Evolutionary conservation across 1,140 invertebrate genomes (phyloP).

Genomic region (Oreohelix idahoensis): DNA sequence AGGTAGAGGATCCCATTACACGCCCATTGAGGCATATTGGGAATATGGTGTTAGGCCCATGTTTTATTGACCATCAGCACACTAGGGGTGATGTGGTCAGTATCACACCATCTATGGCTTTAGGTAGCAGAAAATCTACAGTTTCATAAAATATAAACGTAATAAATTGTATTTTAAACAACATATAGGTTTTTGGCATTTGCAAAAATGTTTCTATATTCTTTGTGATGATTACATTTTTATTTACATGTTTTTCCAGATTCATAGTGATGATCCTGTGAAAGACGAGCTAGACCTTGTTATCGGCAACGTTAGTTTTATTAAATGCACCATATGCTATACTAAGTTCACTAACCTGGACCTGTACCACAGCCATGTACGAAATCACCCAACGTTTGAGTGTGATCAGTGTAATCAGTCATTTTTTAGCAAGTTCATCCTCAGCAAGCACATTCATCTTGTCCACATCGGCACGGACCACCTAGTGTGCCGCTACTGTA

Average conservation of each 20-base stretch:
- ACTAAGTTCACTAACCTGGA: slow-evolving; percentile 35
- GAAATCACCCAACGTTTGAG: slow-evolving; percentile 31
- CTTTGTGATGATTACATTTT: too few relatives aligned
- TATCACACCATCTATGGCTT: too few relatives aligned
- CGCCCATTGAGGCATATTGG: too few relatives aligned
- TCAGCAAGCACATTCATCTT: slow-evolving; percentile 47
- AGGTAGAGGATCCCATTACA: too few relatives aligned
- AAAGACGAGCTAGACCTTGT: slow-evolving; percentile 31
- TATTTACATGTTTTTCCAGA: neutral
- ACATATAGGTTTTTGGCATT: too few relatives aligned
- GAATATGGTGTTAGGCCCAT: too few relatives aligned
- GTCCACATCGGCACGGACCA: slow-evolving; percentile 38
- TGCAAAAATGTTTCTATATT: too few relatives aligned
- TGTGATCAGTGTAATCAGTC: slow-evolving; percentile 46
- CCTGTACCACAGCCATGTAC: slow-evolving; percentile 31
- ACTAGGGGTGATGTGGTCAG: too few relatives aligned
- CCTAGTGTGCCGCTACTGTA: slow-evolving; percentile 38
- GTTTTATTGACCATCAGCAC: too few relatives aligned
- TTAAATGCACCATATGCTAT: slow-evolving; percentile 37
- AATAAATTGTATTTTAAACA: too few relatives aligned
- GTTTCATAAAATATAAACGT: too few relatives aligned
- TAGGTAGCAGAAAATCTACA: too few relatives aligned
- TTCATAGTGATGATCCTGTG: neutral
- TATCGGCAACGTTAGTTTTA: slow-evolving; percentile 12
- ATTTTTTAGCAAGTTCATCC: slow-evolving; percentile 43